Conservation (phyloP, 2,113 vertebrate genomes). For the Alosa alosa region DNA sequence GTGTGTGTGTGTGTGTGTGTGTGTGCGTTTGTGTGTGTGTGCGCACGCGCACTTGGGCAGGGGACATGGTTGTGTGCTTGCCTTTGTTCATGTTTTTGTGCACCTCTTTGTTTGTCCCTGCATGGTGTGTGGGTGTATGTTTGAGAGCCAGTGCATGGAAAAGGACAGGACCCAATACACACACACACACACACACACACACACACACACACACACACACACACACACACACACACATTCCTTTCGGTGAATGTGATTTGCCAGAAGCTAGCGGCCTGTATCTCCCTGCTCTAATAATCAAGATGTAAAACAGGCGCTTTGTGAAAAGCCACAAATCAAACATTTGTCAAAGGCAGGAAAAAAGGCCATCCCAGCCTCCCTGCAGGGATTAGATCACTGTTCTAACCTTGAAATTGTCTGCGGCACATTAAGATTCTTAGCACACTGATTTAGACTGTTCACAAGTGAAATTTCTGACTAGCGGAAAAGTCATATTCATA, state of each 20-base stretch:
- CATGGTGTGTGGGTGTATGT: background rate
- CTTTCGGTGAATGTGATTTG: background rate
- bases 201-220: no score
- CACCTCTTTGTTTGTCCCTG: background rate
- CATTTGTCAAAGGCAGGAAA: constrained; percentile 10
- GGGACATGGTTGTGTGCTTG: background rate
- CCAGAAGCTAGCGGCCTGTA: background rate
- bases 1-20: background rate
- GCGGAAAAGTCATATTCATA: background rate
- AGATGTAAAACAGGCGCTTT: constrained; percentile 16
- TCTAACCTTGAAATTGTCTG: constrained; percentile 2
- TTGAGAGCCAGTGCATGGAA: no score
- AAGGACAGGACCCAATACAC: no score
- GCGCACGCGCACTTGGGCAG: background rate
- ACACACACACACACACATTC: no score
- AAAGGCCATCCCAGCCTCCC: background rate
- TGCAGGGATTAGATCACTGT: background rate
- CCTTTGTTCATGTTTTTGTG: background rate
- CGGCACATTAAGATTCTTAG: background rate
- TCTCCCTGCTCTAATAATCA: constrained; percentile 8
- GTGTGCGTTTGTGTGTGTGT: background rate
- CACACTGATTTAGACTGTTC: constrained; percentile 3
- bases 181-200: no score
- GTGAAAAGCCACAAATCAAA: constrained; percentile 13
- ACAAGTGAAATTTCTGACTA: background rate